A percentile compares a stretch with the other conserved stretches of the same genome.
Evolutionary conservation across 2,797 vertebrate species (phyloP).

Genomic region (Cuculus canorus): DNA sequence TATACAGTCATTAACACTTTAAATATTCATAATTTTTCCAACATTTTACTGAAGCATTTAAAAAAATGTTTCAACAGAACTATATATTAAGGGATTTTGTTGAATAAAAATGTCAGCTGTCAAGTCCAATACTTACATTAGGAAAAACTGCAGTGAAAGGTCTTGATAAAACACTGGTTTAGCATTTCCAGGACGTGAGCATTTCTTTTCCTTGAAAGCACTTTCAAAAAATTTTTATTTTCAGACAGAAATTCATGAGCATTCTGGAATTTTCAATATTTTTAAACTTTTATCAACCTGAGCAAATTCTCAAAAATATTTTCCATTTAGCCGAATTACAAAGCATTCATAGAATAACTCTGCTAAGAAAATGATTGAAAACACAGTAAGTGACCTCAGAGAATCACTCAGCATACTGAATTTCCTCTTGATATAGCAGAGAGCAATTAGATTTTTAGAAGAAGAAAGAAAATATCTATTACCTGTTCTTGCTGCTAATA

Average conservation of each 20-base stretch:
- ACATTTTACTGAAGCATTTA: neutral
- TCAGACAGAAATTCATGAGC: neutral
- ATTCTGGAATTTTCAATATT: neutral
- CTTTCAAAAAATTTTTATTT: neutral
- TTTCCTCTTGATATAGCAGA: conserved; percentile 25
- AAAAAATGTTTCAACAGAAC: neutral
- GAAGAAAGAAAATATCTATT: conserved; percentile 46
- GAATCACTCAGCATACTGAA: neutral
- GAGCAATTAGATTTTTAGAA: conserved; percentile 33
- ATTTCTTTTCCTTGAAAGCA: neutral
- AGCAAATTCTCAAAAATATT: neutral
- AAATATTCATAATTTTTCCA: neutral
- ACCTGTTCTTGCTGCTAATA: conserved; percentile 24
- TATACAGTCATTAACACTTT: neutral
- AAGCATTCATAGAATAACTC: neutral
- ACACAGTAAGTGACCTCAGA: neutral
- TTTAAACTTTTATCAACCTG: neutral
- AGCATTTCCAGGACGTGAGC: neutral
- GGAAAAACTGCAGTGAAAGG: neutral
- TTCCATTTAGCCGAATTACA: neutral
- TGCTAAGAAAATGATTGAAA: conserved; percentile 6
- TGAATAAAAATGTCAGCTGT: neutral
- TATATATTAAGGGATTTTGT: neutral
- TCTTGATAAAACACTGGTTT: neutral
- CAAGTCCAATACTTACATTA: neutral